Conservation (phyloP, 1,140 invertebrate species). For the Thalassaphorura encarpata region DNA sequence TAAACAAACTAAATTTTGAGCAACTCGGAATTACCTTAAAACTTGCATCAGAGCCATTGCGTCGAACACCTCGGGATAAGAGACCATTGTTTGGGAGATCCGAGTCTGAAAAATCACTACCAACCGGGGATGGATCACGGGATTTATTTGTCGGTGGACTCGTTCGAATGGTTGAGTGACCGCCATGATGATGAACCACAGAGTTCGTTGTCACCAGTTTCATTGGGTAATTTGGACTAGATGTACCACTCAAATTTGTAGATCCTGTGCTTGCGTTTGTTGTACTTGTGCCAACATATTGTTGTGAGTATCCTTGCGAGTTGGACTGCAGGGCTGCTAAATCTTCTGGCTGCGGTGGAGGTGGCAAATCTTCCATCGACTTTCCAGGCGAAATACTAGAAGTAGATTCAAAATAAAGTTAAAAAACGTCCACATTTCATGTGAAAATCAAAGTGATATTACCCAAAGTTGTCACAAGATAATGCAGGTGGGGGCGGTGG, state of each 20-base stretch:
- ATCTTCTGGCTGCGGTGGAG: conserved; percentile 24
- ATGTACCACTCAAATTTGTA: too few relatives aligned
- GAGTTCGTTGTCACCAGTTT: conserved; percentile 5
- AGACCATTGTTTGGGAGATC: conserved; percentile 23
- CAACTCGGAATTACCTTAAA: conserved; percentile 54
- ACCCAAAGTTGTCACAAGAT: conserved; percentile 29
- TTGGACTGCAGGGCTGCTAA: conserved; percentile 5
- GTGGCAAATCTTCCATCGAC: conserved; percentile 20
- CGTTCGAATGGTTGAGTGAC: conserved; percentile 19
- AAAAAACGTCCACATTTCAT: too few relatives aligned
- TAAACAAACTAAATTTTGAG: not conserved
- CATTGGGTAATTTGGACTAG: not conserved
- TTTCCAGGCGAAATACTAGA: conserved; percentile 10
- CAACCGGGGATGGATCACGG: conserved; percentile 30
- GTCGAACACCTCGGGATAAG: conserved; percentile 23
- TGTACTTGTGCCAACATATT: too few relatives aligned
- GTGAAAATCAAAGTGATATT: too few relatives aligned
- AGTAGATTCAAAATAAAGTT: too few relatives aligned
- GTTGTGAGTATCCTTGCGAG: too few relatives aligned
- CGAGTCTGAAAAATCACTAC: conserved; percentile 27
- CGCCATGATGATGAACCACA: not conserved
- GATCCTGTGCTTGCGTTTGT: too few relatives aligned
- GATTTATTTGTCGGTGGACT: conserved; percentile 20
- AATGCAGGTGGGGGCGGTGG: conserved; percentile 27
- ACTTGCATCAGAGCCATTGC: conserved; percentile 71